Evolutionary conservation across 2,113 vertebrate species (phyloP).

Genomic region (Laticauda colubrina): DNA sequence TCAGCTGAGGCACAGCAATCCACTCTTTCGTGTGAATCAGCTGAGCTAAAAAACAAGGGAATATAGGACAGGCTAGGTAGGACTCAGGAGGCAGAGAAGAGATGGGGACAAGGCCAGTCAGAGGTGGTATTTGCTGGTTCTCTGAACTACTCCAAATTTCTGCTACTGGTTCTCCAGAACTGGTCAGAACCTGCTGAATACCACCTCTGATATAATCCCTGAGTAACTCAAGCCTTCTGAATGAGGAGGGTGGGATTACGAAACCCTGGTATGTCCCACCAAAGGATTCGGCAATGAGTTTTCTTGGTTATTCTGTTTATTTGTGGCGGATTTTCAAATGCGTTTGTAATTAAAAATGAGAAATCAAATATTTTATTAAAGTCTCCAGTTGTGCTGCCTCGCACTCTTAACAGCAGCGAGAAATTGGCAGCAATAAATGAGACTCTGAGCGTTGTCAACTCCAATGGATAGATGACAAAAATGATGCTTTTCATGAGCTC

Average conservation of each 20-base stretch:
- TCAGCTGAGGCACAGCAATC: no score
- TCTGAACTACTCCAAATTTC: no score
- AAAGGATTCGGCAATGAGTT: background rate
- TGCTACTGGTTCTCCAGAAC: no score
- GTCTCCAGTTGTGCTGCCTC: conserved; percentile 29
- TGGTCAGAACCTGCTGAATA: no score
- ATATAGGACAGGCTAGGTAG: no score
- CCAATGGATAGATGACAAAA: conserved; percentile 63
- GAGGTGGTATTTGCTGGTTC: no score
- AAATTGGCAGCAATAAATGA: conserved; percentile 46
- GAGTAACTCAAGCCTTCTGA: background rate
- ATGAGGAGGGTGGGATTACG: background rate
- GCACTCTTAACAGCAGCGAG: conserved; percentile 47
- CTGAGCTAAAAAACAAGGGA: no score
- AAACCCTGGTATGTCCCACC: background rate
- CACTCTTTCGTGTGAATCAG: no score
- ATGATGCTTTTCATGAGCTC: conserved; percentile 59
- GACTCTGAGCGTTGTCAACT: conserved; percentile 39
- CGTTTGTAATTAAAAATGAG: conserved; percentile 35
- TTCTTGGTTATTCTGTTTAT: conserved; percentile 8
- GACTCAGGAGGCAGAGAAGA: no score
- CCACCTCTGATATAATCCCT: background rate
- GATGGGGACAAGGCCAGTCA: no score
- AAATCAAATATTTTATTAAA: conserved; percentile 55
- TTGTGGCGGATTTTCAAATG: conserved; percentile 23